Evolutionary conservation across 2,797 vertebrate species (phyloP).

Genomic region (Cichlasoma orientale): DNA sequence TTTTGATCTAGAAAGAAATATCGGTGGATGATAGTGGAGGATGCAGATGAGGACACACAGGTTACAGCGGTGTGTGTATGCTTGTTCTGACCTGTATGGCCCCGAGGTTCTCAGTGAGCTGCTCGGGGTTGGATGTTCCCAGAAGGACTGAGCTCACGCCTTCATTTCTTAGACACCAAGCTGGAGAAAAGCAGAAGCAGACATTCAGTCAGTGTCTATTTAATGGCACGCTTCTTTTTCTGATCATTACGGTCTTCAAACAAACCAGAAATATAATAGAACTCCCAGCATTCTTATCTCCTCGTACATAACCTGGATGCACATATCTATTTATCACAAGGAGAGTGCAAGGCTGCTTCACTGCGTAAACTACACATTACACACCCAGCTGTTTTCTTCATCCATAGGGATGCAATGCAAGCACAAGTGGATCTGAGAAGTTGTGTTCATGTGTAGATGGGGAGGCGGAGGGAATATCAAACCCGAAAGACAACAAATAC

Average conservation of each 20-base stretch:
- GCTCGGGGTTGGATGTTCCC: constrained; percentile 95
- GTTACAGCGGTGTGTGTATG: not conserved
- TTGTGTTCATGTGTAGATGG: not conserved
- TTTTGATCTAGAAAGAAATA: not conserved
- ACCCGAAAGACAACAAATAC: not conserved
- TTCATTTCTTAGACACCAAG: constrained; percentile 97
- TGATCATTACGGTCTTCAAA: not conserved
- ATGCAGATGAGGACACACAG: not conserved
- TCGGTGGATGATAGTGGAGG: not conserved
- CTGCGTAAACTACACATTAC: not conserved
- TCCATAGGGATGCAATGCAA: not conserved
- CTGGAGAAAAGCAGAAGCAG: constrained; percentile 68
- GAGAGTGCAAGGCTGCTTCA: not conserved
- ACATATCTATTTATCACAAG: not conserved
- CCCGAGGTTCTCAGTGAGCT: constrained; percentile 97
- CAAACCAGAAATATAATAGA: not conserved
- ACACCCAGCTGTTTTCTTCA: not conserved
- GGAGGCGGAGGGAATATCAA: not conserved
- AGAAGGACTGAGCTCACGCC: constrained; percentile 97
- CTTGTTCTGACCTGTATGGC: constrained; percentile 90
- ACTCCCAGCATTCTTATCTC: not conserved
- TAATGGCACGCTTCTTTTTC: constrained; percentile 14
- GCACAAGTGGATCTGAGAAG: not conserved
- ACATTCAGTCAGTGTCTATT: constrained; percentile 27
- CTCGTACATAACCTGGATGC: not conserved